Evolutionary conservation across 2,113 vertebrate genomes (phyloP), one percentile per base, ranked within the genome.

Genomic region (Patagioenas fasciata): DNA sequence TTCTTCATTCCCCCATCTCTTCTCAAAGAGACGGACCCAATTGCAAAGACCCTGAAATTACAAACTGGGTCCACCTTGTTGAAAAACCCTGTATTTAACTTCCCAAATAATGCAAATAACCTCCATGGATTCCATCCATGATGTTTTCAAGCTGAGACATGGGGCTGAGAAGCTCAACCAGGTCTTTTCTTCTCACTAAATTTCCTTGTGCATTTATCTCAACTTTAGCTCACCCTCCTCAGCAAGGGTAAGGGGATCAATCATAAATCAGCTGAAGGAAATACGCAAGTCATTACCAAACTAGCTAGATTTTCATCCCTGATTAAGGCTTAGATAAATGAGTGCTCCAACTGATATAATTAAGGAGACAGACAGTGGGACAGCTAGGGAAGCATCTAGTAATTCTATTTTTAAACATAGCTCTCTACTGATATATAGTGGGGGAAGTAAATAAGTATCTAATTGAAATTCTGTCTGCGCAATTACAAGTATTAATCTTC

Each of bases 281-380:
- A 95, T 78, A 86, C 40, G 16, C 86, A 65, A 96, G 93, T 95
- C 95, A 93, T 96, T 96, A 93, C 89, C 82, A 96, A 95, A 93
- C 64, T 84, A 86, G 87, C 95, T 74, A 89, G 94, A 95, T 91
- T 91, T 94, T 96, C 95, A 94, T 96, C 87, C 86, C 77, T 93
- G 91, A 96, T 97, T 97, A 97, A 95, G 94, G 91, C 91, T 95
- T 67, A 95, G 96, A 97, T 90, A 96, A 97, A 97, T 95, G 96
- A 96, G 92, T 86, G 38, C 94, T 97, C 95, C 90, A 93, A 60
- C 50, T 57, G 86, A 60, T 91, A 85, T 85, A 95, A 95, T 92
- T 93, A 90, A 92, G 93, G 79, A 40, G 91, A 92, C 72, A 94
- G 92, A 94, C 78, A 91, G 60, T 54, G 74, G 96, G 91, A 95